phyloP scores from a whole-genome alignment of 2,113 vertebrate genomes.

The Platysternon megacephalum region DNA sequence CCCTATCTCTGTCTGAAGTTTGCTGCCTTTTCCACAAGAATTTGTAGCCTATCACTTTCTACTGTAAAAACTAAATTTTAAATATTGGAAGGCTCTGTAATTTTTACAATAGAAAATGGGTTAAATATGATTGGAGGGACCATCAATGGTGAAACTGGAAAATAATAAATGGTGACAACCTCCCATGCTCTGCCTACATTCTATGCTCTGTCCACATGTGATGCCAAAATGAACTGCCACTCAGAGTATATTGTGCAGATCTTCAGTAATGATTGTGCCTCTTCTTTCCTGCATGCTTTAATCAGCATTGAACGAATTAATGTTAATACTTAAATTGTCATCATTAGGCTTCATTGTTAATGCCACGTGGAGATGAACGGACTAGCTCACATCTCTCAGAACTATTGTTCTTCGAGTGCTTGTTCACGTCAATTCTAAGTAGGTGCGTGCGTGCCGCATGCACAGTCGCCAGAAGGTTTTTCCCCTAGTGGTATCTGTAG shows the following conservation, averaged over 20 bases:
- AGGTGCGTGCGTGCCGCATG: too few relatives aligned
- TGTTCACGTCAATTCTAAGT: too few relatives aligned
- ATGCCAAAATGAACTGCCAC: not conserved
- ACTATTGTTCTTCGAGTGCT: too few relatives aligned
- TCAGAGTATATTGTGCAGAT: not conserved
- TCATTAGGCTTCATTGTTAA: not conserved
- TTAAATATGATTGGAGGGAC: not conserved
- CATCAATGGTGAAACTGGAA: not conserved
- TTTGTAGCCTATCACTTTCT: not conserved
- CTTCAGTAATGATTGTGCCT: not conserved
- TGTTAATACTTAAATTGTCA: not conserved
- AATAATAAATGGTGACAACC: not conserved
- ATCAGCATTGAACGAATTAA: not conserved
- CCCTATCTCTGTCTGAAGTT: not conserved
- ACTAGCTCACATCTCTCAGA: too few relatives aligned
- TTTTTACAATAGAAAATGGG: not conserved
- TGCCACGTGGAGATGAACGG: not conserved
- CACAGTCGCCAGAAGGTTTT: too few relatives aligned
- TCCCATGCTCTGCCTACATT: not conserved
- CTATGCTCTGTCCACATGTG: not conserved
- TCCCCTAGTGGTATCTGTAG: too few relatives aligned
- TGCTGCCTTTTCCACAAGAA: not conserved
- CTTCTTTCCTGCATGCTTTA: not conserved
- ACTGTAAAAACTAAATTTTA: not conserved
- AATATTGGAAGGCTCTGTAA: not conserved